These are phyloP conservation scores for Anguilla marmorata DNA, from an alignment of 2,797 vertebrate genomes.

Conservation along the genomic window DNA sequence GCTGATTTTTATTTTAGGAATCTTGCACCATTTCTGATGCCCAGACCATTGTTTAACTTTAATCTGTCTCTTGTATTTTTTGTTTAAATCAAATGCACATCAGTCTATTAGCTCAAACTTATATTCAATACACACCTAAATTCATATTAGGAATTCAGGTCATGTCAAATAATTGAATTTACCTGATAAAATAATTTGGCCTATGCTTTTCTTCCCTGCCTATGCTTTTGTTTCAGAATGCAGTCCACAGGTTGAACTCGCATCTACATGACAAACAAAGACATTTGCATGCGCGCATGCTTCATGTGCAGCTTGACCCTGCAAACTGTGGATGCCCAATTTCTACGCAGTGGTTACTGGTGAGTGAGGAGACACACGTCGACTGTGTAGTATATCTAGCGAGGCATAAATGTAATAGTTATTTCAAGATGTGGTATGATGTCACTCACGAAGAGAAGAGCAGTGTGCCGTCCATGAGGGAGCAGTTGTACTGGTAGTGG, in stretches of 20 bases:
- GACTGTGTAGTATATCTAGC: background rate
- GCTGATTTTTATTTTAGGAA: too few relatives aligned
- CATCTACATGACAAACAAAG: too few relatives aligned
- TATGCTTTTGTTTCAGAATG: too few relatives aligned
- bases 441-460: slow-evolving; percentile 85
- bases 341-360: too few relatives aligned
- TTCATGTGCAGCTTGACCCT: too few relatives aligned
- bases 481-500: slow-evolving; percentile 94
- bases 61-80: background rate
- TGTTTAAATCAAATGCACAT: background rate
- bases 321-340: too few relatives aligned
- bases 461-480: slow-evolving; percentile 84
- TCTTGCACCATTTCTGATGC: too few relatives aligned
- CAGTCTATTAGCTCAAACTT: background rate
- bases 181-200: background rate
- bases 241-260: too few relatives aligned
- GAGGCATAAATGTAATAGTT: background rate
- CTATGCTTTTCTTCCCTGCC: background rate
- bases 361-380: too few relatives aligned
- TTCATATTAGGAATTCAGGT: too few relatives aligned
- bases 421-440: background rate
- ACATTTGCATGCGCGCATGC: too few relatives aligned
- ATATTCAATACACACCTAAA: background rate
- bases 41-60: background rate
- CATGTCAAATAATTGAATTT: too few relatives aligned